Evolutionary conservation across 2,113 vertebrate genomes (phyloP).

Genomic region (Oryzias javanicus): DNA sequence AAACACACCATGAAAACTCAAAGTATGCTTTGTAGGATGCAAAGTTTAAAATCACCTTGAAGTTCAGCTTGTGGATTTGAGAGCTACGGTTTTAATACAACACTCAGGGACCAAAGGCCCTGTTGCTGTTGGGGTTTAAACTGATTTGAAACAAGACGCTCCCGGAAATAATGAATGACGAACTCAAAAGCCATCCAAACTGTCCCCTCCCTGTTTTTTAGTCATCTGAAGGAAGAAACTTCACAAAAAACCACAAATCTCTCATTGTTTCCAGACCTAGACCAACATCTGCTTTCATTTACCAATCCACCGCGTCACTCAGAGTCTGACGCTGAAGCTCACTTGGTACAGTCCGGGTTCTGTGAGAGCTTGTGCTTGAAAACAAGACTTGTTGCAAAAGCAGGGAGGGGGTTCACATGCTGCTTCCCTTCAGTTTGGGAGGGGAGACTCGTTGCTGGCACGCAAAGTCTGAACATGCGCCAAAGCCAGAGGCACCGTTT

Average conservation of each 20-base stretch:
- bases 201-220: background rate
- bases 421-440: constrained; percentile 56
- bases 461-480: constrained; percentile 48
- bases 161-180: no score
- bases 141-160: no score
- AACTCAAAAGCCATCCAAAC: background rate
- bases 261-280: constrained; percentile 30
- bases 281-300: constrained; percentile 67
- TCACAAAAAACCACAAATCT: constrained; percentile 17
- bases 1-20: no score
- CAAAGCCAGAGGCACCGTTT: constrained; percentile 58
- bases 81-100: no score
- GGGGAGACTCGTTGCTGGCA: constrained; percentile 63
- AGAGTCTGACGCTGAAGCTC: constrained; percentile 52
- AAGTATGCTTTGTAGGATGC: no score
- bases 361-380: constrained; percentile 32
- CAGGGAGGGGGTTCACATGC: constrained; percentile 46
- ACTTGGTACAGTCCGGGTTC: constrained; percentile 20
- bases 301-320: constrained; percentile 38
- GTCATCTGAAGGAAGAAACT: constrained; percentile 11
- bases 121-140: no score
- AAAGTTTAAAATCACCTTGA: no score
- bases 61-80: no score
- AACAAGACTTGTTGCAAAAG: constrained; percentile 45
- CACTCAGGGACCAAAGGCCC: no score